Evolutionary conservation across 2,113 vertebrate genomes (phyloP), one percentile per base, ranked within the genome.

Genomic region (Aegithalos caudatus): DNA sequence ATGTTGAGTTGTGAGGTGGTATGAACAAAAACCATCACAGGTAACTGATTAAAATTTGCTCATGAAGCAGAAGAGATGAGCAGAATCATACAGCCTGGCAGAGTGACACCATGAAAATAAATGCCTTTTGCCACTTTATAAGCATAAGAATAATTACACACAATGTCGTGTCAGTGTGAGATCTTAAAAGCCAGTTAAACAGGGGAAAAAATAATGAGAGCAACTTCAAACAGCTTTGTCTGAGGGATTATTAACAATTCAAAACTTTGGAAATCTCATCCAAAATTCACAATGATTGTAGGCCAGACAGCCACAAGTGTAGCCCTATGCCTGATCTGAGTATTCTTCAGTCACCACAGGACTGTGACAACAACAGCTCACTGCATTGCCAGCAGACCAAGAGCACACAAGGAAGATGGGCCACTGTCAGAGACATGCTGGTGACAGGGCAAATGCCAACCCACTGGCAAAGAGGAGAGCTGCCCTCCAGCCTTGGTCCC

Each of bases 391-490:
- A 8, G 5, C 53, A 17, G 48, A 50, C 11, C 48, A 81, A 79
- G 40, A 79, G 13, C 28, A 13, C 0, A 0, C 29, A 50, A 42
- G 45, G 38, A 79, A 61, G 23, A 57, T 8, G 42, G 18, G n/a
- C 16, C 53, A 2, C n/a, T 35, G 2, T 20, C 5, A 8, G 45
- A 81, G 29, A 33, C 0, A 0, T 17, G 23, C 20, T 15, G 37
- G 18, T 1, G 1, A 78, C 6, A 4, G 50, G 33, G 17, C 0
- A 2, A 89, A 20, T 28, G 61, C 61, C 77, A 85, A 7, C 31
- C 35, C 38, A 8, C 24, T 19, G 80, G 38, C 12, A 17, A 87
- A 44, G 23, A 87, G 37, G 14, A 77, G 11, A 86, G 38, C 35
- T 91, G 23, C 64, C 48, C 82, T 44, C 48, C 56, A 72, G 72